Evolutionary conservation across 2,113 vertebrate genomes (phyloP).

Genomic region (Lepisosteus osseus): DNA sequence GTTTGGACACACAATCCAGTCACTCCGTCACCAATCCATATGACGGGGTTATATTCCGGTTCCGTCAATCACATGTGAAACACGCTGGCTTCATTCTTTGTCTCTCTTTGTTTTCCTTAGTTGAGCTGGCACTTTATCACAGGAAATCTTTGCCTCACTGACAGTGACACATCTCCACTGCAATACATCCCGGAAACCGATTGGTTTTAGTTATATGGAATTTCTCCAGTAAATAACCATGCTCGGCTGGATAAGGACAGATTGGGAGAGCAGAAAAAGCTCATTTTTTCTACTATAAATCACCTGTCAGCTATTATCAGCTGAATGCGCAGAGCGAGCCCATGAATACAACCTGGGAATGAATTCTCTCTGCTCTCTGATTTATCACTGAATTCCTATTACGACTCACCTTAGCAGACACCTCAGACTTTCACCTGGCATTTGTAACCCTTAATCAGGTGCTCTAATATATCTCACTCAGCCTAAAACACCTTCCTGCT

Average conservation of each 20-base stretch:
- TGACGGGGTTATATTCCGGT: background rate
- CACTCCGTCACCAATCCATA: background rate
- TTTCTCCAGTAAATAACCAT: constrained; percentile 24
- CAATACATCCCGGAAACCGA: constrained; percentile 7
- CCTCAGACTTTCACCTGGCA: constrained; percentile 2
- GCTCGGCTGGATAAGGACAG: background rate
- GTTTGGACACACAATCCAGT: background rate
- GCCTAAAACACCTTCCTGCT: background rate
- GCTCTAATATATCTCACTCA: constrained; percentile 4
- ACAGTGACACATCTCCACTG: constrained; percentile 16
- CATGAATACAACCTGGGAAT: constrained; percentile 4
- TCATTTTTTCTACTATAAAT: constrained; percentile 26
- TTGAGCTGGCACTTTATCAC: constrained; percentile 12
- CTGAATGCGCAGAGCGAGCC: constrained; percentile 7
- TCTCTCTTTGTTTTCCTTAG: background rate
- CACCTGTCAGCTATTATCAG: constrained; percentile 28
- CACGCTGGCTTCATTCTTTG: background rate
- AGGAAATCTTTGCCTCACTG: constrained; percentile 2
- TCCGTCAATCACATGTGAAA: constrained; percentile 9
- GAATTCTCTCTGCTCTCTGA: background rate
- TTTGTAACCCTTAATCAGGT: background rate
- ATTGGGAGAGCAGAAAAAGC: constrained; percentile 6
- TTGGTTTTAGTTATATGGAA: constrained; percentile 21
- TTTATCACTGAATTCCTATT: constrained; percentile 6
- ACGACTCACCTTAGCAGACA: constrained; percentile 6